phyloP scores from a whole-genome alignment of 2,797 vertebrate species.

The Cyclura pinguis region DNA sequence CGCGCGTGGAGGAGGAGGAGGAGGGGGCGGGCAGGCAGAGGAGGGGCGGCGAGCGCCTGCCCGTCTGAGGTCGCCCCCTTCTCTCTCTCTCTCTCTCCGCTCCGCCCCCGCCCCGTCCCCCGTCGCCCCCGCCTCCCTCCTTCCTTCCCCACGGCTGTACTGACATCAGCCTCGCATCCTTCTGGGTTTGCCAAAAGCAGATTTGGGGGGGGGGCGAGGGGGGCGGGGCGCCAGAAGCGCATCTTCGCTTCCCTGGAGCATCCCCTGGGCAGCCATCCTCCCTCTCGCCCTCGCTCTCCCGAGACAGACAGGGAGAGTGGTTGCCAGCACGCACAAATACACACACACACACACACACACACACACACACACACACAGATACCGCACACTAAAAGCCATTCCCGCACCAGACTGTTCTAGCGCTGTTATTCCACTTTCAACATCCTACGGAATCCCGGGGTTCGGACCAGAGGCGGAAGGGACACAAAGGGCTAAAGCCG shows the following conservation, averaged over 20 bases:
- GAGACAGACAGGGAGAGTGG: not conserved
- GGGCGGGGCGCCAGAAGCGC: not conserved
- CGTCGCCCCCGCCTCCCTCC: not conserved
- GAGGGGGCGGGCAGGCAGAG: constrained; percentile 33
- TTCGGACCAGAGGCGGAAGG: too few species aligned
- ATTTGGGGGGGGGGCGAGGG: not conserved
- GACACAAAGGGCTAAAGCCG: too few species aligned
- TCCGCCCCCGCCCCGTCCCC: not conserved
- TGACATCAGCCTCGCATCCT: constrained; percentile 4
- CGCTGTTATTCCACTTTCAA: too few species aligned
- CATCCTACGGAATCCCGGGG: too few species aligned
- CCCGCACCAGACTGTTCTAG: too few species aligned
- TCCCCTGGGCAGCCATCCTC: not conserved
- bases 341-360: too few species aligned
- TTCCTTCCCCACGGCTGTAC: not conserved
- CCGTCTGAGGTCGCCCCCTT: constrained; percentile 37
- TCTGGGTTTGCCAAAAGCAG: not conserved
- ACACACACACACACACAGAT: too few species aligned
- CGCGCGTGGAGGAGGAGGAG: not conserved
- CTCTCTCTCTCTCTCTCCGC: not conserved
- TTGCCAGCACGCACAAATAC: too few species aligned
- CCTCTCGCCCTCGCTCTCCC: not conserved
- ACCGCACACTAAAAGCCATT: too few species aligned
- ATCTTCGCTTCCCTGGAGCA: not conserved
- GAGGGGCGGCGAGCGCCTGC: constrained; percentile 51